Conservation (phyloP, 2,797 vertebrate species). For the Sebastes trivittatus region DNA sequence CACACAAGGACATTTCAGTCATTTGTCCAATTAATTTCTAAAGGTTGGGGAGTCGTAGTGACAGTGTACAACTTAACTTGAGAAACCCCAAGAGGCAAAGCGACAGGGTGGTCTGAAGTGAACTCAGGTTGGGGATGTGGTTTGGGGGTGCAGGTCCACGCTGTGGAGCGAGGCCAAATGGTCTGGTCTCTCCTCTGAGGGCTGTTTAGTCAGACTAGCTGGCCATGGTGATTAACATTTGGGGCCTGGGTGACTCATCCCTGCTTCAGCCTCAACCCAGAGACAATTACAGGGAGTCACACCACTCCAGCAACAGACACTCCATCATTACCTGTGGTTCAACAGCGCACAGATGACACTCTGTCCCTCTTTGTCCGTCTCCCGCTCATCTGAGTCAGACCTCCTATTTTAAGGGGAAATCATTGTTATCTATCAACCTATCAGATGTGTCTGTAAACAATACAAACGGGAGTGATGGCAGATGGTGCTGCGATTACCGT, state of each 20-base stretch:
- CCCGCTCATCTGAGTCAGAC: slow-evolving; percentile 35
- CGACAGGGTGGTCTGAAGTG: slow-evolving; percentile 9
- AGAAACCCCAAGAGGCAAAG: slow-evolving; percentile 22
- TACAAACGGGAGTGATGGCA: slow-evolving; percentile 34
- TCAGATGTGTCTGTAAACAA: slow-evolving; percentile 50
- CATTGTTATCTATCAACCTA: slow-evolving; percentile 31
- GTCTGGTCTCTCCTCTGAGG: slow-evolving; percentile 26
- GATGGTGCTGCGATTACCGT: slow-evolving; percentile 41
- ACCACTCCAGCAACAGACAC: slow-evolving; percentile 27
- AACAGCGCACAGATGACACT: slow-evolving; percentile 36
- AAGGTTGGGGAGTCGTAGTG: slow-evolving; percentile 1
- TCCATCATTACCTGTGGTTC: slow-evolving; percentile 55
- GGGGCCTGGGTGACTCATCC: slow-evolving; percentile 64
- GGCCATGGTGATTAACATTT: slow-evolving; percentile 61
- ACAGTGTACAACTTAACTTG: slow-evolving; percentile 8
- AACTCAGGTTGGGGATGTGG: slow-evolving; percentile 4
- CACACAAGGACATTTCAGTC: slow-evolving; percentile 36
- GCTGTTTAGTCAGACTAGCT: slow-evolving; percentile 50
- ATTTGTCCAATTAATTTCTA: slow-evolving; percentile 42
- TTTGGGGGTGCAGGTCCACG: slow-evolving; percentile 18
- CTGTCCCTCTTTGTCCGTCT: slow-evolving; percentile 1
- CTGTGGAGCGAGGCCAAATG: slow-evolving; percentile 36
- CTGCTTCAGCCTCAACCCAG: slow-evolving; percentile 43
- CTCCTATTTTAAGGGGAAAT: slow-evolving; percentile 42
- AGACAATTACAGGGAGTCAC: slow-evolving; percentile 58